Conservation (phyloP, 2,113 vertebrate genomes). For the Electrona antarctica region DNA sequence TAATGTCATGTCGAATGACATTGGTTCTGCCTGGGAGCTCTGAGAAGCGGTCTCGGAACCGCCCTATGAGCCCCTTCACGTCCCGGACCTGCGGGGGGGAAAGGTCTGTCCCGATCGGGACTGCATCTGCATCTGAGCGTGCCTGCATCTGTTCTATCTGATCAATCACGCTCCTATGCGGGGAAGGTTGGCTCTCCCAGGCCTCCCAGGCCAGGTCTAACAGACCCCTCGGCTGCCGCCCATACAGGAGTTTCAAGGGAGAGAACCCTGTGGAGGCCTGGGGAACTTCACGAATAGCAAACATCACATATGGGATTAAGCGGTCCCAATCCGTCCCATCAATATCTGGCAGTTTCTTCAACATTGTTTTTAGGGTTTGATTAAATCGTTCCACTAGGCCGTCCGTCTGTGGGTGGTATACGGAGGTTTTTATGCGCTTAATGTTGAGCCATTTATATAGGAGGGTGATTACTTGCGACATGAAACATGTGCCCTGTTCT, state of each 20-base stretch:
- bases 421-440: no score
- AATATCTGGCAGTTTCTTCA: background rate
- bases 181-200: background rate
- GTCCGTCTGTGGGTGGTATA: no score
- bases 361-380: no score
- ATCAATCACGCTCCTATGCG: background rate
- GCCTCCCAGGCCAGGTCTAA: constrained; percentile 4
- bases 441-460: no score
- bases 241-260: background rate
- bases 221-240: background rate
- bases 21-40: background rate
- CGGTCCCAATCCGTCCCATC: background rate
- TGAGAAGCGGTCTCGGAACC: background rate
- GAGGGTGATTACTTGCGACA: no score
- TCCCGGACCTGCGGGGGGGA: no score
- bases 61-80: no score
- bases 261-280: constrained; percentile 6
- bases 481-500: no score
- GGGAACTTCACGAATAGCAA: background rate
- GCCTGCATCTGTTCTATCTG: constrained; percentile 1
- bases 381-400: no score
- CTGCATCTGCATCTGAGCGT: no score
- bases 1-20: background rate
- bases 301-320: background rate
- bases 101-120: no score